These are phyloP conservation scores for Pachyramphus minor DNA, from an alignment of 2,113 vertebrate species.

Conservation along the genomic window DNA sequence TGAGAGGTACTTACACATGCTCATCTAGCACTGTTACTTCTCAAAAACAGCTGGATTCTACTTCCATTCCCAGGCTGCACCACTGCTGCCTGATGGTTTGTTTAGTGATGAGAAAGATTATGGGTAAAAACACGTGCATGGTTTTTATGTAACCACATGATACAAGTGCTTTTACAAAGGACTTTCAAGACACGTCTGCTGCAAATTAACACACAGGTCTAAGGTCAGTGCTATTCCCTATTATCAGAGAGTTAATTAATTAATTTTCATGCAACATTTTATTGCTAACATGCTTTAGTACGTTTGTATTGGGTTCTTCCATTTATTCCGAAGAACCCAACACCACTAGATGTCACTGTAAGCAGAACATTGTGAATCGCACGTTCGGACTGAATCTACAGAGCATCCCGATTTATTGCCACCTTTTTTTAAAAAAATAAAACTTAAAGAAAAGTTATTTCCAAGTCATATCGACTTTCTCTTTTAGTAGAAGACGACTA, in stretches of 20 bases:
- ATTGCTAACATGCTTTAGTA: background rate
- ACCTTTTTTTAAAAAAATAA: background rate
- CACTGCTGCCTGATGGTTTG: background rate
- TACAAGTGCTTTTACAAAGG: background rate
- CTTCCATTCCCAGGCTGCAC: fast-evolving
- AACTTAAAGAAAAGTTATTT: background rate
- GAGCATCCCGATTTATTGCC: background rate
- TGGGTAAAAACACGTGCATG: background rate
- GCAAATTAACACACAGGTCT: background rate
- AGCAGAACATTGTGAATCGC: conserved; percentile 57
- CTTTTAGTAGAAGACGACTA: conserved; percentile 1
- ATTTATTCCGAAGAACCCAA: background rate
- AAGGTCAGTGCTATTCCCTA: background rate
- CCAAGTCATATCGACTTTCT: background rate
- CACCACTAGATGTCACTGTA: conserved; percentile 77
- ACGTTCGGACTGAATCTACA: background rate
- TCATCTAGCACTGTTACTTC: background rate
- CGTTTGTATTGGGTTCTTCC: background rate
- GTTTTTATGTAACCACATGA: background rate
- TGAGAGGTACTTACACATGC: background rate
- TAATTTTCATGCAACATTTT: background rate
- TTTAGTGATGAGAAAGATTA: background rate
- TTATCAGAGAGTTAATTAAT: background rate
- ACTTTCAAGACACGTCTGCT: background rate
- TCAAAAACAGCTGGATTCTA: background rate